These are phyloP conservation scores for Trematomus loennbergii DNA, from an alignment of 2,113 vertebrate genomes.

Conservation along the genomic window DNA sequence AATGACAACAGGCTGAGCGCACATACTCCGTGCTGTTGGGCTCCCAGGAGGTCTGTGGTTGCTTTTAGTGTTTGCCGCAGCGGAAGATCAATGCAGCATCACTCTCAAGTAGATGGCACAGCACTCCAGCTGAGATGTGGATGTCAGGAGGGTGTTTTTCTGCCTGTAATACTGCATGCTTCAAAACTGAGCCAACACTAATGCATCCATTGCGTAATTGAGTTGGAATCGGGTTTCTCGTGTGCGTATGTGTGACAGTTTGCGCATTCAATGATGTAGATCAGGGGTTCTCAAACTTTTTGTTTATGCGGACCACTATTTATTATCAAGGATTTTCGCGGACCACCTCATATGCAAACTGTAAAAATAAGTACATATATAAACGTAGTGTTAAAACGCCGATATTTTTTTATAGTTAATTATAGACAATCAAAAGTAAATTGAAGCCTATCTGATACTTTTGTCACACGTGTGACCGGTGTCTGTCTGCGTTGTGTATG, in stretches of 20 bases:
- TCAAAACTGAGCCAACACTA: slow-evolving; percentile 30
- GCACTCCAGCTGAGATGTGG: slow-evolving; percentile 22
- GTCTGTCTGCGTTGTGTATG: too few relatives aligned
- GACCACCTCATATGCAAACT: too few relatives aligned
- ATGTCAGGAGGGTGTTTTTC: slow-evolving; percentile 23
- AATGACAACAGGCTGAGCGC: slow-evolving; percentile 60
- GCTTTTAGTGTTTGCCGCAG: slow-evolving; percentile 55
- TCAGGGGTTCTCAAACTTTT: too few relatives aligned
- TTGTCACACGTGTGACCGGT: too few relatives aligned
- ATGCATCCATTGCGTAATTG: slow-evolving; percentile 35
- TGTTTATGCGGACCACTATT: too few relatives aligned
- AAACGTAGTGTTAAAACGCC: too few relatives aligned
- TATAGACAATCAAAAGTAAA: too few relatives aligned
- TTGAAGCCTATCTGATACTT: too few relatives aligned
- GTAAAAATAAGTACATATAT: too few relatives aligned
- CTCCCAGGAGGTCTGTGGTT: slow-evolving; percentile 52
- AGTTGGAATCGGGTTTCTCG: slow-evolving; percentile 22
- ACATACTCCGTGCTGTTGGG: slow-evolving; percentile 40
- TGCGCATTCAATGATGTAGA: slow-evolving; percentile 38
- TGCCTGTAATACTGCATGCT: slow-evolving; percentile 11
- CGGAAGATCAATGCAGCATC: slow-evolving; percentile 60
- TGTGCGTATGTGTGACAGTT: slow-evolving; percentile 18
- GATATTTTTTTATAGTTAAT: too few relatives aligned
- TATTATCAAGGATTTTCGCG: too few relatives aligned
- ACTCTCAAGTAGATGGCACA: slow-evolving; percentile 9